Conservation (phyloP, 2,888 invertebrate genomes). For the Yponomeuta sedellus region DNA sequence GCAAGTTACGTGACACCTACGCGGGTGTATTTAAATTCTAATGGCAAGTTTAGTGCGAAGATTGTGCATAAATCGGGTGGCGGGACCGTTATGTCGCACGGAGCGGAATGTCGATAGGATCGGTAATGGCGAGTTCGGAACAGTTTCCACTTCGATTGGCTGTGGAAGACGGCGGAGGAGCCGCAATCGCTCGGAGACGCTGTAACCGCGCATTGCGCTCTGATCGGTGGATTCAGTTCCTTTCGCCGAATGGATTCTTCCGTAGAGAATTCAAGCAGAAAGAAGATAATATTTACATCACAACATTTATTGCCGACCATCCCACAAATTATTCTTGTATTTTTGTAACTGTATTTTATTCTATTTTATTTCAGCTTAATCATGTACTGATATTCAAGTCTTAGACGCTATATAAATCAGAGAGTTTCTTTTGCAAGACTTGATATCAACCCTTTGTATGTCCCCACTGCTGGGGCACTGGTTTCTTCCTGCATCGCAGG, state of each 20-base stretch:
- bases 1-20: background rate
- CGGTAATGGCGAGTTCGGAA: slow-evolving; percentile 1
- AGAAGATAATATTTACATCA: no score
- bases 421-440: no score
- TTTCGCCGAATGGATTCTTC: background rate
- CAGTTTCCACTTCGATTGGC: slow-evolving; percentile 2
- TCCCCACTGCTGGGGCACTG: no score
- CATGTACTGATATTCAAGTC: no score
- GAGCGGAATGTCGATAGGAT: slow-evolving; percentile 2
- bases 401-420: no score
- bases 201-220: background rate
- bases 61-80: background rate
- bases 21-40: background rate
- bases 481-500: no score
- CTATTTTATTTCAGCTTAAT: no score
- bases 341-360: no score
- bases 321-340: no score
- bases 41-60: background rate
- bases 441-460: no score
- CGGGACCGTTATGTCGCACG: background rate
- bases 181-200: slow-evolving; percentile 26
- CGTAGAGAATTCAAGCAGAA: background rate
- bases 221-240: background rate
- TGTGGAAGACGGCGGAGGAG: slow-evolving; percentile 25
- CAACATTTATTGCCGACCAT: no score